Evolutionary conservation across 1,140 invertebrate genomes (phyloP).

Genomic region (Drosophila seguyi): DNA sequence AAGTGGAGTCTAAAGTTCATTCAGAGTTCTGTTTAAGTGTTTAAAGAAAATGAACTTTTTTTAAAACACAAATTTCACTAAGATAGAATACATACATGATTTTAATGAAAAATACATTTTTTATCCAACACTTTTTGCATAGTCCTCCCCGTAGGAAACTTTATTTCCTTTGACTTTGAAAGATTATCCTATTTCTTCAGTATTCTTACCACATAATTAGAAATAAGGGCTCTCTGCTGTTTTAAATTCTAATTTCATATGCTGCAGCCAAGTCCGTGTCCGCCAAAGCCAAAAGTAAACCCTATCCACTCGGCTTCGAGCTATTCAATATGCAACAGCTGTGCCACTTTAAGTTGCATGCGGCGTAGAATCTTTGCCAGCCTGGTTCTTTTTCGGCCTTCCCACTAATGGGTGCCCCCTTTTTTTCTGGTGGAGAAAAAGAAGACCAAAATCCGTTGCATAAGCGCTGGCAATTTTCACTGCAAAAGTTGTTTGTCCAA

Average conservation of each 20-base stretch:
- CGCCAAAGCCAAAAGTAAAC: constrained; percentile 5
- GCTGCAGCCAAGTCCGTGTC: neutral
- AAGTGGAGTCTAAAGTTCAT: neutral
- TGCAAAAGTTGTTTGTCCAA: neutral
- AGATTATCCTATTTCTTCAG: neutral
- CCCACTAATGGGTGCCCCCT: constrained; percentile 11
- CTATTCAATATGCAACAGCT: constrained; percentile 43
- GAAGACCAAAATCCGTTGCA: constrained; percentile 26
- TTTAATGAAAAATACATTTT: neutral
- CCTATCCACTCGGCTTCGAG: neutral
- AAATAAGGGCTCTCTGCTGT: neutral
- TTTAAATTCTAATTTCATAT: constrained; percentile 2
- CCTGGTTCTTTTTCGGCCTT: constrained; percentile 14
- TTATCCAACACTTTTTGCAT: neutral
- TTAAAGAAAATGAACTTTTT: neutral
- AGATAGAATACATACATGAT: too few relatives aligned
- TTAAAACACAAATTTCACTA: too few relatives aligned
- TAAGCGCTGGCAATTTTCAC: constrained; percentile 17
- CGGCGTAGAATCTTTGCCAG: constrained; percentile 5
- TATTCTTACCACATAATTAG: neutral
- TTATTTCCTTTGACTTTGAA: neutral
- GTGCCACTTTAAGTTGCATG: constrained; percentile 34
- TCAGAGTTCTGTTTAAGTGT: neutral
- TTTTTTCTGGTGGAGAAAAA: constrained; percentile 8
- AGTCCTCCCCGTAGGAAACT: neutral